A percentile compares a stretch with the other conserved stretches of the same genome.
phyloP scores from a whole-genome alignment of 2,888 invertebrate species.

The Apotomis capreana region DNA sequence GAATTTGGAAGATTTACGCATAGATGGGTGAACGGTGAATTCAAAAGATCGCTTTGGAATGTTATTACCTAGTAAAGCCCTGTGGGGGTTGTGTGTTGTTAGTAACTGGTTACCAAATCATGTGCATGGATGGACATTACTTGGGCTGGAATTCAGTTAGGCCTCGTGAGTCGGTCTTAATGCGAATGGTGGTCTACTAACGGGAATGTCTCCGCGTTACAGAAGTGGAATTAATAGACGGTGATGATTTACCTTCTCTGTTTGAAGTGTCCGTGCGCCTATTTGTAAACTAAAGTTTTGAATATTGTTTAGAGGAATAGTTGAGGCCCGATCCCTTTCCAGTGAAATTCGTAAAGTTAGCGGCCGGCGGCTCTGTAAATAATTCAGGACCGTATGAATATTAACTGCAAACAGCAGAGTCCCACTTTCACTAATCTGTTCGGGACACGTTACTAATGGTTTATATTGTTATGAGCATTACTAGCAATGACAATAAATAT shows the following conservation, averaged over 20 bases:
- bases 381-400: conserved; percentile 18
- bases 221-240: too few relatives aligned
- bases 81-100: too few relatives aligned
- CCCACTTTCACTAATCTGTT: conserved; percentile 15
- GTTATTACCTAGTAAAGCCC: too few relatives aligned
- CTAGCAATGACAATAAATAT: neutral
- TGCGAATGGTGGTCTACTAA: too few relatives aligned
- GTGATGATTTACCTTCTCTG: neutral
- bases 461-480: neutral
- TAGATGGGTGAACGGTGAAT: too few relatives aligned
- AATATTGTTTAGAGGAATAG: conserved; percentile 2
- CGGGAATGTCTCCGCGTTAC: too few relatives aligned
- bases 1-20: too few relatives aligned
- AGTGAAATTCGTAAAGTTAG: conserved; percentile 3
- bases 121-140: too few relatives aligned
- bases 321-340: neutral
- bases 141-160: too few relatives aligned
- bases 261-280: neutral
- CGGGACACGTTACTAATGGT: neutral
- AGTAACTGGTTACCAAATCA: too few relatives aligned
- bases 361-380: neutral
- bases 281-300: neutral
- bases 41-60: too few relatives aligned
- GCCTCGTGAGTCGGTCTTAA: too few relatives aligned
- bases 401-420: conserved; percentile 4